These are phyloP conservation scores for Astropecten irregularis DNA, from an alignment of 53 echinoderm and acorn worm species.

Conservation along the genomic window DNA sequence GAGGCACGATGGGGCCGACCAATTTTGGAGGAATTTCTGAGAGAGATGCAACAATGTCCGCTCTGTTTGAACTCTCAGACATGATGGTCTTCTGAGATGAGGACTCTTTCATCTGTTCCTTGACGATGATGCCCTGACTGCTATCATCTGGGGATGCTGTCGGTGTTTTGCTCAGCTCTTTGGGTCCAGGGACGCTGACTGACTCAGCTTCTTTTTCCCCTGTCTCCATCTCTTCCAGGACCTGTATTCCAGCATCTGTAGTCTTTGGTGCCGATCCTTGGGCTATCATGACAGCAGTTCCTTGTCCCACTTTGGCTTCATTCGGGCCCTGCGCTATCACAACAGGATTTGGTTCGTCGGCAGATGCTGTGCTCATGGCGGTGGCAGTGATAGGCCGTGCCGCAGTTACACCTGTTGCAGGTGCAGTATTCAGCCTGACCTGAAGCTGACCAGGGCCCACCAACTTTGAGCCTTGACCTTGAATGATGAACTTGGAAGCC, in stretches of 20 bases:
- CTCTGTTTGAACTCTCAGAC: neutral
- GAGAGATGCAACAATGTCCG: neutral
- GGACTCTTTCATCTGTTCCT: neutral
- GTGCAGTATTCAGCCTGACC: neutral
- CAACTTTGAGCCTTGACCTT: slow-evolving; percentile 47
- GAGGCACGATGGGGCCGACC: neutral
- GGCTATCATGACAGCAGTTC: neutral
- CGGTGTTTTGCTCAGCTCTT: neutral
- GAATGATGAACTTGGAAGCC: slow-evolving; percentile 51
- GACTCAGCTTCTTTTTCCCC: neutral
- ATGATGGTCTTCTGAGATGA: neutral
- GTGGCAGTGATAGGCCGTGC: slow-evolving; percentile 15
- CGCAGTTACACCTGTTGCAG: slow-evolving; percentile 6
- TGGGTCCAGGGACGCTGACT: neutral
- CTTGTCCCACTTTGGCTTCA: neutral
- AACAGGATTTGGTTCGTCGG: slow-evolving; percentile 9
- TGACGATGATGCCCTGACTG: neutral
- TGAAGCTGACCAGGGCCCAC: slow-evolving; percentile 39
- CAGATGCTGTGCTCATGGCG: neutral
- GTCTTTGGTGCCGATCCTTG: neutral
- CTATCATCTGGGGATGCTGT: neutral
- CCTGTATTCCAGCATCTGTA: neutral
- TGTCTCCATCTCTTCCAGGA: neutral
- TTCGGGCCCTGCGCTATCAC: slow-evolving; percentile 2
- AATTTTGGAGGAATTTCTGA: neutral